Base-by-base conservation (phyloP, 2,888 invertebrate species). In the Euphydryas editha region DNA sequence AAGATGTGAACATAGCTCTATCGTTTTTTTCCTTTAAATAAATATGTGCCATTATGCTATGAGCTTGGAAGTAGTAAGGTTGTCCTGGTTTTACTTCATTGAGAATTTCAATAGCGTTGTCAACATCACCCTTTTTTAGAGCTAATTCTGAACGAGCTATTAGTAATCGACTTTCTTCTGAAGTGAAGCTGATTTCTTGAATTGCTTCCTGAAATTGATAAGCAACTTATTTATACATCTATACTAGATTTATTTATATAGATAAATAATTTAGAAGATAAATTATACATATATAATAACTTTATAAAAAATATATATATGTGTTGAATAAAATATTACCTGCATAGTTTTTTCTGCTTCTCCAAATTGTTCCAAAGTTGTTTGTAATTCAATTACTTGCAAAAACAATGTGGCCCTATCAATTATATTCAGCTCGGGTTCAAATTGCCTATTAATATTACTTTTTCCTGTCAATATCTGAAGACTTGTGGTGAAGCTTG, bases 371-470 rank as follows among this genome's bases (percentile, higher is more conserved):
- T 95, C 95, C 64, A 95, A 88, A 59, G 94, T 87, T 71, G 95
- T 94, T 81, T 97, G 95, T 18, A 95, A 94, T 75, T 96, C 96
- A 70, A 97, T 96, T 59, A 99, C 91, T 87, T 99, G 98, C 73
- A 98, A 92, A 86, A 96, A 98, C 69, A 99, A 93, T 0, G 97
- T 96, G 0, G 98, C 97, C 80, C 96, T 95, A 79, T 99, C 98
- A 1, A 95, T 94, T 20, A 95, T 86, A 65, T 94, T 93, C 67
- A 96, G 85, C 71, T 93, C 92, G 1, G 86, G 78, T 54, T 90
- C 89, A 64, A 79, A 84, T 61, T 83, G 79, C 65, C 85, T 81
- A 71, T 76, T 87, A 8, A 73, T 72, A 13, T 72, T 71, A 75
- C 71, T 86, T 69, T 84, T 87, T 68, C 82, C 87, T n/a, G 92